phyloP scores from a whole-genome alignment of 2,888 invertebrate species.

The Dichetophora obliterata region DNA sequence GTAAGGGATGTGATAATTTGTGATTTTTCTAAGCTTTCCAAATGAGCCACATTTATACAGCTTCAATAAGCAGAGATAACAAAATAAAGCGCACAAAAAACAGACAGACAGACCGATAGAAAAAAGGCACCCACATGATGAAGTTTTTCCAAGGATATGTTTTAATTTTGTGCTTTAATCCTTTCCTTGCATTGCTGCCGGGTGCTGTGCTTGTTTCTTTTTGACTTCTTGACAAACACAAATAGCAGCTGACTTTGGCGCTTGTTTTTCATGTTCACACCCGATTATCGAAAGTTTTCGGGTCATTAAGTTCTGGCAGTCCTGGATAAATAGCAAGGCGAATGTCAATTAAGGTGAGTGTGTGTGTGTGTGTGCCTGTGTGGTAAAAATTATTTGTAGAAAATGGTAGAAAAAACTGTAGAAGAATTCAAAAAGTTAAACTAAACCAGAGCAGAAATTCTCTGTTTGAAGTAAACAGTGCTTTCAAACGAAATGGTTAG shows the following conservation, averaged over 20 bases:
- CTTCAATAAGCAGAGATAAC: conserved; percentile 14
- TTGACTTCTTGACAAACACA: conserved; percentile 29
- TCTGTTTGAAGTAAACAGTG: background rate
- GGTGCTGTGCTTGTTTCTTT: conserved; percentile 9
- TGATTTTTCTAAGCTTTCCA: conserved; percentile 27
- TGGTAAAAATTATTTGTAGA: background rate
- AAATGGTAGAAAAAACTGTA: background rate
- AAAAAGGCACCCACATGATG: conserved; percentile 16
- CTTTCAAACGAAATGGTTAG: too few species aligned
- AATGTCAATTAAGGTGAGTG: conserved; percentile 40
- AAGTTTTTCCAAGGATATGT: conserved; percentile 21
- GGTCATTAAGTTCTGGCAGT: conserved; percentile 65
- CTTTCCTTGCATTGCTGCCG: background rate
- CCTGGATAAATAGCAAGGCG: background rate
- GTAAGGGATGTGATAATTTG: conserved; percentile 24
- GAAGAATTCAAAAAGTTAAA: conserved; percentile 10
- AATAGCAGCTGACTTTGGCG: conserved; percentile 42
- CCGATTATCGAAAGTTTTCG: conserved; percentile 69
- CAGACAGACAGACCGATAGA: background rate
- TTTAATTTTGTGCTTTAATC: conserved; percentile 11
- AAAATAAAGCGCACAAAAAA: conserved; percentile 1
- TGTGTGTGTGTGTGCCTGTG: conserved; percentile 12
- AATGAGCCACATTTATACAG: conserved; percentile 31
- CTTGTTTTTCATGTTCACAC: conserved; percentile 40
- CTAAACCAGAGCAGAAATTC: conserved; percentile 28